These are phyloP conservation scores for Apocrypta bakeri DNA, from an alignment of 1,140 invertebrate genomes.

Conservation along the genomic window DNA sequence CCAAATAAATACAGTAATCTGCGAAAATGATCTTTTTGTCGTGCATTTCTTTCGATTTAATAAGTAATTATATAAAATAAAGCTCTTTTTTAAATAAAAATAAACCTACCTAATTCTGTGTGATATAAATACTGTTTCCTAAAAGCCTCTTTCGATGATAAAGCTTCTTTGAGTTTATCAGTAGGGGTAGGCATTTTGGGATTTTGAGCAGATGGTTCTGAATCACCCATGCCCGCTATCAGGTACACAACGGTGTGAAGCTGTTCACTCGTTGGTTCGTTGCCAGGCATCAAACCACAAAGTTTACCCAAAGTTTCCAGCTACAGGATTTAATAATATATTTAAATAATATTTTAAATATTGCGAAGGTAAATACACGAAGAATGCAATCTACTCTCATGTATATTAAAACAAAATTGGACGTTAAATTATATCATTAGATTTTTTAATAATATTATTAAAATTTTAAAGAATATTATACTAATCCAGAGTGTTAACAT, in stretches of 20 bases:
- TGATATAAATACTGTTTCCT: constrained; percentile 94
- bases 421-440: too few species aligned
- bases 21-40: not conserved
- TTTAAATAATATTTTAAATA: constrained; percentile 28
- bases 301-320: constrained; percentile 89
- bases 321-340: too few species aligned
- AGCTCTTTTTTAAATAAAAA: not conserved
- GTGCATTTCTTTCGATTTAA: not conserved
- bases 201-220: constrained; percentile 65
- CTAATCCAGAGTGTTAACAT: not conserved
- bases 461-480: not conserved
- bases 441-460: too few species aligned
- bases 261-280: constrained; percentile 88
- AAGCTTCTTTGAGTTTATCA: constrained; percentile 90
- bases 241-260: constrained; percentile 92
- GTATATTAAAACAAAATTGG: too few species aligned
- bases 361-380: constrained; percentile 26
- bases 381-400: constrained; percentile 1
- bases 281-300: constrained; percentile 93
- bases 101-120: constrained; percentile 81
- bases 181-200: constrained; percentile 81
- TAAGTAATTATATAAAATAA: not conserved
- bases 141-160: constrained; percentile 92
- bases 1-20: not conserved
- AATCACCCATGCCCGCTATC: constrained; percentile 91